Percentiles rank a stretch among this genome's conserved stretches.
Conservation (phyloP, 2,888 invertebrate genomes). For the Drosophila anceps region DNA sequence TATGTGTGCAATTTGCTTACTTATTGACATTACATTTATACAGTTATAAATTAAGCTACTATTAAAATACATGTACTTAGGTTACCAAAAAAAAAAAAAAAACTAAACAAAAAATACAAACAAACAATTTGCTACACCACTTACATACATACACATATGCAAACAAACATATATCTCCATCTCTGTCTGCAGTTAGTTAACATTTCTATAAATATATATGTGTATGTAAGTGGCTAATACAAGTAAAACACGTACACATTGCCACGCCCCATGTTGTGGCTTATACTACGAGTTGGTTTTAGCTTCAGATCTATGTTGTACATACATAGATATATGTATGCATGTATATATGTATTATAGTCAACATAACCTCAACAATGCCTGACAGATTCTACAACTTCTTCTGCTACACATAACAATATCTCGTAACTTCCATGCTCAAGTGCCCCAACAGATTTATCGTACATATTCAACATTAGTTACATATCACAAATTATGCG, state of each 20-base stretch:
- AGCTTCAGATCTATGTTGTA: constrained; percentile 21
- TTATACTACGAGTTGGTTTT: constrained; percentile 7
- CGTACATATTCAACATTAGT: constrained; percentile 57
- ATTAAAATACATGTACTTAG: constrained; percentile 36
- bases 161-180: background rate
- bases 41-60: constrained; percentile 44
- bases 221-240: constrained; percentile 31
- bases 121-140: constrained; percentile 20
- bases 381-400: background rate
- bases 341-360: background rate
- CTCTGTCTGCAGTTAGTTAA: constrained; percentile 6
- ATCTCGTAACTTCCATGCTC: constrained; percentile 21
- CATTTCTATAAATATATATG: background rate
- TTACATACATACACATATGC: constrained; percentile 31
- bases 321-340: background rate
- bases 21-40: constrained; percentile 27
- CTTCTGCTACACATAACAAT: constrained; percentile 25
- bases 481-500: constrained; percentile 56
- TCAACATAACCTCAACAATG: constrained; percentile 22
- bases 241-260: constrained; percentile 18
- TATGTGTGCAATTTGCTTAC: constrained; percentile 40
- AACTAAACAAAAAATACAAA: background rate
- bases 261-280: constrained; percentile 3
- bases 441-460: constrained; percentile 10
- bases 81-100: constrained; percentile 18